phyloP scores from a whole-genome alignment of 2,797 vertebrate genomes.

The Tachyglossus aculeatus region DNA sequence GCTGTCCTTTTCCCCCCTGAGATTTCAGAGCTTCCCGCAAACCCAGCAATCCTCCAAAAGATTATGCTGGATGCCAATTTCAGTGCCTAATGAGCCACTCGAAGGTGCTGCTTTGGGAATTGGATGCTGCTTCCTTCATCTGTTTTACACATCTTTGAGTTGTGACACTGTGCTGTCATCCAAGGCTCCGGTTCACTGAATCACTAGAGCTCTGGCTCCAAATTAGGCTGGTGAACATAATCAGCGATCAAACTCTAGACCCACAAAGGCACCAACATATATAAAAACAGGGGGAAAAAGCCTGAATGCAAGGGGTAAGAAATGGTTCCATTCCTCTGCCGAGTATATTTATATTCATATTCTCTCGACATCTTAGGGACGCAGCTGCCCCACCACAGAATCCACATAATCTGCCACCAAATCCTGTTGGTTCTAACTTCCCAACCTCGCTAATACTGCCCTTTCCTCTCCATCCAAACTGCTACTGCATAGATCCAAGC shows the following conservation, averaged over 20 bases:
- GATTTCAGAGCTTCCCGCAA: too few species aligned
- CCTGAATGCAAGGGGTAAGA: not conserved
- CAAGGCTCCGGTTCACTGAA: not conserved
- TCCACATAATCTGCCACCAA: too few species aligned
- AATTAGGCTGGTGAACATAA: not conserved
- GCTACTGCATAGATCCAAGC: too few species aligned
- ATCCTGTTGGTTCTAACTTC: too few species aligned
- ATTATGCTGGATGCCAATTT: not conserved
- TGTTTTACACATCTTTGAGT: not conserved
- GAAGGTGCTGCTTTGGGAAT: not conserved
- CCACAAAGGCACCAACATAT: too few species aligned
- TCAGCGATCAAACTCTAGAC: not conserved
- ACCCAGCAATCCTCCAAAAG: rapidly evolving
- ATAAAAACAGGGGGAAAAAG: not conserved
- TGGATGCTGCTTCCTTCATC: not conserved
- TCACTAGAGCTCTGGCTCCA: not conserved
- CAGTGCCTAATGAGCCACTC: not conserved
- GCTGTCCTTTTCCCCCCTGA: not conserved
- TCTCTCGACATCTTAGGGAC: not conserved
- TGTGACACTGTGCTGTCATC: not conserved
- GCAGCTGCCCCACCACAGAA: not conserved
- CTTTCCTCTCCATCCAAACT: too few species aligned
- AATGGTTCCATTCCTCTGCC: not conserved
- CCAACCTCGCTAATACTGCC: too few species aligned
- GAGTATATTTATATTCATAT: not conserved